Evolutionary conservation across 2,113 vertebrate genomes (phyloP).

Genomic region (Eurystomus gularis): DNA sequence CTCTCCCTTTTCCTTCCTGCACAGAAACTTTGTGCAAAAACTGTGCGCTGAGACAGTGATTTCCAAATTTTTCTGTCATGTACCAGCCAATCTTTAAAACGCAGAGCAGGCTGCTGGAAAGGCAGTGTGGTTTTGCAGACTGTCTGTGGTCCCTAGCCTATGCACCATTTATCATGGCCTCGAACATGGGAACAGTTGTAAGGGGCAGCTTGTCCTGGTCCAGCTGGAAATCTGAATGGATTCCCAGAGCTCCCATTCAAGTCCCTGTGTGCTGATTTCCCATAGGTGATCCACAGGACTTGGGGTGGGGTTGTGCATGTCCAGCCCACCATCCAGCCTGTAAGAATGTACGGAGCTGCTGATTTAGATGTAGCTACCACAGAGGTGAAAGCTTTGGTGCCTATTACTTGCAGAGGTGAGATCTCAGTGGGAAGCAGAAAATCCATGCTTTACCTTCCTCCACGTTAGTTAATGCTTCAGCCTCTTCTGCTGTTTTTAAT

Average conservation of each 20-base stretch:
- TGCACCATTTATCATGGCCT: not conserved
- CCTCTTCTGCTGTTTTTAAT: not conserved
- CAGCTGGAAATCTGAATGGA: not conserved
- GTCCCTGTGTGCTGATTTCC: not conserved
- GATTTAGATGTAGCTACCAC: not conserved
- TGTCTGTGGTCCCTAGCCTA: not conserved
- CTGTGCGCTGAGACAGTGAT: not conserved
- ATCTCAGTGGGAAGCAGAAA: not conserved
- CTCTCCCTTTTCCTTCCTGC: not conserved
- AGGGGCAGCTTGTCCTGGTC: not conserved
- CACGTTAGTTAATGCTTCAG: not conserved
- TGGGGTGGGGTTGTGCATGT: not conserved
- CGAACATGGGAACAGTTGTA: not conserved
- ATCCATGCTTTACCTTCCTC: not conserved
- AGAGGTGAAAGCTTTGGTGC: not conserved
- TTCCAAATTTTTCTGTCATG: not conserved
- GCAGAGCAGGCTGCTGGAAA: not conserved
- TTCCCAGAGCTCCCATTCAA: rapidly evolving
- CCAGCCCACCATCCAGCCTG: not conserved
- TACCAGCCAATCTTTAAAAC: not conserved
- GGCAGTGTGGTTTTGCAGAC: not conserved
- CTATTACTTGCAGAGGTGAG: not conserved
- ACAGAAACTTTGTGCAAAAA: not conserved
- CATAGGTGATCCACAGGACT: not conserved
- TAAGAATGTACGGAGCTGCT: not conserved